Base-by-base conservation (phyloP, 1,140 invertebrate genomes). In the Babylonia areolata region DNA sequence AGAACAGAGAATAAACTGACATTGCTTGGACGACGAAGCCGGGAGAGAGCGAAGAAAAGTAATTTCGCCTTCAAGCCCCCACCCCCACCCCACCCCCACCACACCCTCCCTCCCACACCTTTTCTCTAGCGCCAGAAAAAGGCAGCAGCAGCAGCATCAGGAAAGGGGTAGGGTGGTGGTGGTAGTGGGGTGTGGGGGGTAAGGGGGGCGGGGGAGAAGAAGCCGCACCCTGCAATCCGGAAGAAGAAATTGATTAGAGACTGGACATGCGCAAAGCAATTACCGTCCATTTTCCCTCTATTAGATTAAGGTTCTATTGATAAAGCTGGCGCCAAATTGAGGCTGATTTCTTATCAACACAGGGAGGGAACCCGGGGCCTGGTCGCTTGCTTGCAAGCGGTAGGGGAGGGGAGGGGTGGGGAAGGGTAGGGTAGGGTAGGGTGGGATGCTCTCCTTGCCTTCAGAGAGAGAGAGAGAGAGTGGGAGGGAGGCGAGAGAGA, bases 331-430 rank as follows among this genome's bases (percentile, higher is more conserved):
- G 78, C 78, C 78, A 80, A 58, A 80, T 80, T 80, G 78, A n/a
- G 42, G 28, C 78, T 80, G 78, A 80, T 80, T 80, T 80, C 78
- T 80, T 80, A 80, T 80, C 78, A 80, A 79, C 77, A 79, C 77
- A 42, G 42, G 37, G 37, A n/a, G n/a, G n/a, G n/a, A n/a, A n/a
- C n/a, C n/a, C n/a, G n/a, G n/a, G n/a, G n/a, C n/a, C n/a, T n/a
- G n/a, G n/a, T 35, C 39, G 9, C 37, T 39, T 42, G 77, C 31
- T 23, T 39, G 35, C 3, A 46, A 75, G 71, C 71, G 5, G 5
- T n/a, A 28, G 11, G 9, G 28, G 20, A 35, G 2, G 71, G 9
- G 31, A 31, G n/a, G 23, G 6, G n/a, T 31, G 33, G 2, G 6
- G 2, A 23, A 75, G 11, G 23, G 15, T 28, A 11, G 31, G 71